Percentiles rank a stretch among this genome's conserved stretches.
phyloP scores from a whole-genome alignment of 2,113 vertebrate genomes.

The Periophthalmus modestus region DNA sequence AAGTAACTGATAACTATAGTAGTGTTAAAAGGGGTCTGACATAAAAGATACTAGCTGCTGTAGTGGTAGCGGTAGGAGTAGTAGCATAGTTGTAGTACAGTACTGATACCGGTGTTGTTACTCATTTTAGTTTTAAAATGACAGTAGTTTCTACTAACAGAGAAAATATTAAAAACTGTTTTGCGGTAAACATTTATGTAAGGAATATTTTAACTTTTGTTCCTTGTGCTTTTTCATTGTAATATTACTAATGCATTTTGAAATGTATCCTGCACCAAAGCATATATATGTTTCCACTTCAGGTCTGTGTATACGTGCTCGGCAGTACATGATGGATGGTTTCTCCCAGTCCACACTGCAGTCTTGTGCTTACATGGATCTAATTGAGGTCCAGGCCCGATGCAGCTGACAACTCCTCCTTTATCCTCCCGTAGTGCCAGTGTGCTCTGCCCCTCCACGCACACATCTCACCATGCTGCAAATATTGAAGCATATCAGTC shows the following conservation, averaged over 20 bases:
- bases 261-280: not conserved
- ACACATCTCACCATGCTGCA: not conserved
- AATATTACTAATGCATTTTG: not conserved
- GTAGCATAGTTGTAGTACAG: no score
- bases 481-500: constrained; percentile 30
- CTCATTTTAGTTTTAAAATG: no score
- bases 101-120: no score
- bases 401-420: constrained; percentile 25
- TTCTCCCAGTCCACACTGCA: constrained; percentile 29
- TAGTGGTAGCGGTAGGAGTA: no score
- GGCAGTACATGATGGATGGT: constrained; percentile 46
- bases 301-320: constrained; percentile 32
- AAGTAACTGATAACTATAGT: no score
- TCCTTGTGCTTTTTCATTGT: not conserved
- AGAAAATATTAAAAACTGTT: no score
- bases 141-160: no score
- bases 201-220: not conserved
- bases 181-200: no score
- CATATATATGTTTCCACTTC: not conserved
- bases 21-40: no score
- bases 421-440: constrained; percentile 42
- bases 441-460: constrained; percentile 6
- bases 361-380: constrained; percentile 54
- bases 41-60: no score
- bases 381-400: constrained; percentile 47